Conservation (phyloP, 1,140 invertebrate genomes). For the Microplitis demolitor region DNA sequence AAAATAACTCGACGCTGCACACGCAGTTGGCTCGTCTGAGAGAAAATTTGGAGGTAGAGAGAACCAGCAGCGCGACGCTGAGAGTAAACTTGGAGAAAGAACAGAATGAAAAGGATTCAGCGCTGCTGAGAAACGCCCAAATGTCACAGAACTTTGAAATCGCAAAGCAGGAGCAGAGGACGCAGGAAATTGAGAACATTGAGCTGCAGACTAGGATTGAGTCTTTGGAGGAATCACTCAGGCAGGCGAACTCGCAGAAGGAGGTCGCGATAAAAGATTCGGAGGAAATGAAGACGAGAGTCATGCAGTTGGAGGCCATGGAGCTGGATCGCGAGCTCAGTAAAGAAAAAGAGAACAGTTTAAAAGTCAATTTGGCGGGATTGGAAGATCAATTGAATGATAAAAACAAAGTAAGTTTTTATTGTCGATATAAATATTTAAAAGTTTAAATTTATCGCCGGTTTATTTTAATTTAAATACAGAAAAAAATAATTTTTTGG, state of each 20-base stretch:
- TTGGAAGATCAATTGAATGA: slow-evolving; percentile 78
- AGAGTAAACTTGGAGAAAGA: slow-evolving; percentile 59
- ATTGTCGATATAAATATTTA: not conserved
- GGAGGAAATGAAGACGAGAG: slow-evolving; percentile 58
- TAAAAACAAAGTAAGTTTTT: slow-evolving; percentile 40
- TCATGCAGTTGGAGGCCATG: slow-evolving; percentile 59
- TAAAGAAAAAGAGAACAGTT: slow-evolving; percentile 63
- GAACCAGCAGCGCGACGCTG: slow-evolving; percentile 41
- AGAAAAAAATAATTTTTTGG: too few relatives aligned
- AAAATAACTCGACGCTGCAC: slow-evolving; percentile 48
- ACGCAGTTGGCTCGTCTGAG: slow-evolving; percentile 45
- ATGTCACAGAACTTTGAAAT: slow-evolving; percentile 82
- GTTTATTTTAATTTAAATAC: too few relatives aligned
- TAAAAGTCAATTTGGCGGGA: slow-evolving; percentile 68
- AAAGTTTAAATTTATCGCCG: too few relatives aligned
- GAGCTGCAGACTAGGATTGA: slow-evolving; percentile 54
- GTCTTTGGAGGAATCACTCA: slow-evolving; percentile 44
- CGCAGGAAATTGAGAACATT: slow-evolving; percentile 65
- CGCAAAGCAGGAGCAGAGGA: slow-evolving; percentile 71
- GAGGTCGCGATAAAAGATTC: slow-evolving; percentile 59
- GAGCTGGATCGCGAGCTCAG: slow-evolving; percentile 54
- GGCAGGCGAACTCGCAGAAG: slow-evolving; percentile 59
- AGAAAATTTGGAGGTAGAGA: slow-evolving; percentile 48
- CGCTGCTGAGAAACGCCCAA: slow-evolving; percentile 79
- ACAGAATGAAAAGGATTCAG: slow-evolving; percentile 75